Evolutionary conservation across 35 echinoderm and acorn worm species (phyloP).

Genomic region (Eucidaris tribuloides): DNA sequence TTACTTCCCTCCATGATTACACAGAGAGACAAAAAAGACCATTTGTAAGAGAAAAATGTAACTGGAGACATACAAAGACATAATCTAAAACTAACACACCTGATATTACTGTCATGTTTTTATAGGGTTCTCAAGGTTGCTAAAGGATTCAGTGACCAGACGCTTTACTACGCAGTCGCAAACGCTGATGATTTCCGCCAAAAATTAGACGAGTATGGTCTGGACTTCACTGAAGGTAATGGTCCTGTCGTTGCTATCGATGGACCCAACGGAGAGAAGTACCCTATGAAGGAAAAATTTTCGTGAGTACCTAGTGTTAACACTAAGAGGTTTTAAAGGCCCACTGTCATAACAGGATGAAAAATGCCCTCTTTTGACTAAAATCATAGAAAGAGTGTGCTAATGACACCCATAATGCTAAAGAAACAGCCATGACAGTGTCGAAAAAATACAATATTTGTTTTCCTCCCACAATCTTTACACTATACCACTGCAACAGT

Average conservation of each 20-base stretch:
- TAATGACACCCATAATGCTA: not conserved
- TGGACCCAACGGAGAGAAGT: slow-evolving; percentile 62
- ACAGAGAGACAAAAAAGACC: too few relatives aligned
- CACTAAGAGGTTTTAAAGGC: not conserved
- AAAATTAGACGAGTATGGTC: slow-evolving; percentile 48
- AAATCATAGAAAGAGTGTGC: too few relatives aligned
- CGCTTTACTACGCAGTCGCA: slow-evolving; percentile 62
- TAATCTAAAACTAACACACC: too few relatives aligned
- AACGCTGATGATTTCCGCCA: slow-evolving; percentile 17
- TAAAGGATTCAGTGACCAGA: slow-evolving; percentile 45
- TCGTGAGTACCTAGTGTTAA: slow-evolving; percentile 45
- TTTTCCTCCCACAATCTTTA: not conserved
- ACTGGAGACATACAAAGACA: too few relatives aligned
- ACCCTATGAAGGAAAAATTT: slow-evolving; percentile 77
- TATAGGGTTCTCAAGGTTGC: slow-evolving; percentile 92
- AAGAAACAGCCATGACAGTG: not conserved
- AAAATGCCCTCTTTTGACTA: too few relatives aligned
- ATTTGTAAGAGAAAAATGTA: too few relatives aligned
- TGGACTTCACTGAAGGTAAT: not conserved
- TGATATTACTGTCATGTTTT: too few relatives aligned
- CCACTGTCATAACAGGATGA: not conserved
- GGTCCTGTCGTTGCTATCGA: slow-evolving; percentile 47
- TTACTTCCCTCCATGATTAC: too few relatives aligned
- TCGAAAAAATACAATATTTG: not conserved
- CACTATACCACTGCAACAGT: too few relatives aligned